A percentile compares a stretch with the other conserved stretches of the same genome.
Conservation (phyloP, 2,797 vertebrate genomes). For the Labroides dimidiatus region DNA sequence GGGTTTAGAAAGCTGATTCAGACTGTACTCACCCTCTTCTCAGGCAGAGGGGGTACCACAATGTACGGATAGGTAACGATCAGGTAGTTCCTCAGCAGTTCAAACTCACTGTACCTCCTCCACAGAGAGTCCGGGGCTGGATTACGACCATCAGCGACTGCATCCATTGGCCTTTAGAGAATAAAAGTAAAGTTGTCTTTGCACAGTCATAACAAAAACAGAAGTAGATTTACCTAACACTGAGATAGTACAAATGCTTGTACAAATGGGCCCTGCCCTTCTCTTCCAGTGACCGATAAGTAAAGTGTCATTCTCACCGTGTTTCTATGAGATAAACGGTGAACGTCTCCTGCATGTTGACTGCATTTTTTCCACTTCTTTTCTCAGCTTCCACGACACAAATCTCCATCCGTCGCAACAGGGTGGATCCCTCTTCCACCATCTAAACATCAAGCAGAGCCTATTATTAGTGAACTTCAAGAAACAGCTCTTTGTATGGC, state of each 20-base stretch:
- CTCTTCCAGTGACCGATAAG: background rate
- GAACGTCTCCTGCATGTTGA: constrained; percentile 94
- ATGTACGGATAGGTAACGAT: constrained; percentile 89
- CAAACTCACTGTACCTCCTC: constrained; percentile 97
- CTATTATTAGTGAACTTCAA: background rate
- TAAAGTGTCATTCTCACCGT: constrained; percentile 76
- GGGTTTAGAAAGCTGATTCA: background rate
- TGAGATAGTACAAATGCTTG: background rate
- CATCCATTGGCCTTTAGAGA: constrained; percentile 86
- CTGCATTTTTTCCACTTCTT: constrained; percentile 88
- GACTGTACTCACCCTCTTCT: constrained; percentile 91
- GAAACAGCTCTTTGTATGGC: too few species aligned
- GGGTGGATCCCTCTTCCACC: constrained; percentile 79
- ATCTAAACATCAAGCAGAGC: constrained; percentile 43
- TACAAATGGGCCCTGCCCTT: background rate
- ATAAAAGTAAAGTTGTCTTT: background rate
- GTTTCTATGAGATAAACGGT: constrained; percentile 94
- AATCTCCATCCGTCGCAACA: constrained; percentile 91
- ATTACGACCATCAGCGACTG: constrained; percentile 84
- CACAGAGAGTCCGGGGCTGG: constrained; percentile 91
- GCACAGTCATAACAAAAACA: background rate
- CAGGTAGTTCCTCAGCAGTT: constrained; percentile 92
- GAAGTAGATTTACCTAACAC: background rate
- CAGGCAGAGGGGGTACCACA: constrained; percentile 93
- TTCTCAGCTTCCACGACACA: constrained; percentile 93